Conservation (phyloP, 2,888 invertebrate species). For the Frankliniella intonsa region DNA sequence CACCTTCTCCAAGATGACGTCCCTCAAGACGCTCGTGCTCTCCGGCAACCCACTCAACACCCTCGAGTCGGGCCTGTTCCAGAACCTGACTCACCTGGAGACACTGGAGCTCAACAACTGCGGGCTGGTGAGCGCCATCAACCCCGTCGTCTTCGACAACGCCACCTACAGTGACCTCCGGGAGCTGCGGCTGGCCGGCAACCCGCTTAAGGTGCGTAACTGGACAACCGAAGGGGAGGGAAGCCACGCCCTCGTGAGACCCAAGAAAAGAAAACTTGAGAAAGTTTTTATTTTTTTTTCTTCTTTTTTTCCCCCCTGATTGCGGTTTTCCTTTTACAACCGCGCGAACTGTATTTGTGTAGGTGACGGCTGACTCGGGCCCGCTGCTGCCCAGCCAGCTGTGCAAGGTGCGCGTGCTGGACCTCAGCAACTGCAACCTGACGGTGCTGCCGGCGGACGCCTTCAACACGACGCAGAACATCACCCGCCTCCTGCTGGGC, state of each 20-base stretch:
- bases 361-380: constrained; percentile 43
- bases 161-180: constrained; percentile 60
- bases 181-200: constrained; percentile 63
- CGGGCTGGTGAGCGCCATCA: constrained; percentile 58
- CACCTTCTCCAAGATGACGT: constrained; percentile 64
- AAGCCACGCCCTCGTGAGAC: no score
- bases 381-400: constrained; percentile 62
- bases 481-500: constrained; percentile 58
- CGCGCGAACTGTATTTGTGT: neutral
- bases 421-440: constrained; percentile 63
- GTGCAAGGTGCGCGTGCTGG: constrained; percentile 58
- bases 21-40: constrained; percentile 59
- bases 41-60: constrained; percentile 65
- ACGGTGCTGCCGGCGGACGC: constrained; percentile 56
- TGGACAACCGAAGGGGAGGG: no score
- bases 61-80: constrained; percentile 62
- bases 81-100: constrained; percentile 61
- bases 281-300: no score
- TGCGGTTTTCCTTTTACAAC: neutral
- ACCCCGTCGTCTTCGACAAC: constrained; percentile 63
- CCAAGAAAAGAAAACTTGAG: no score
- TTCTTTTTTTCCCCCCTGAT: no score
- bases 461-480: constrained; percentile 58
- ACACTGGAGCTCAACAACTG: constrained; percentile 65
- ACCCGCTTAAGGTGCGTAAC: constrained; percentile 55